phyloP scores from a whole-genome alignment of 2,888 invertebrate species.

The Athalia cordata region DNA sequence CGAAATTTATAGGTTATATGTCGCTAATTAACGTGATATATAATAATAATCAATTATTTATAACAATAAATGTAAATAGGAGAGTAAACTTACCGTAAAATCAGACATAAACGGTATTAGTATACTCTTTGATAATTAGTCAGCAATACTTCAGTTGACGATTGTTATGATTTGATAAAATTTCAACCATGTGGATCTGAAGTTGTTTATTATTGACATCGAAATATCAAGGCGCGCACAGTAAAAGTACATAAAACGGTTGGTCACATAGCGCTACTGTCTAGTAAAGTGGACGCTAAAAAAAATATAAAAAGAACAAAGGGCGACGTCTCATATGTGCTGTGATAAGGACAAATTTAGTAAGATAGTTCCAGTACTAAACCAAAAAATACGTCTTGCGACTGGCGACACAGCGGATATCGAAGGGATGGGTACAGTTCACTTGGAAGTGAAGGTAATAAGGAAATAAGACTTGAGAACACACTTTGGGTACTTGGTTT shows the following conservation, averaged over 20 bases:
- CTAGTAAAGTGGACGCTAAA: constrained; percentile 17
- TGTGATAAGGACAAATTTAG: not conserved
- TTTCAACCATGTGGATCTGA: constrained; percentile 2
- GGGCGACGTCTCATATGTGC: constrained; percentile 47
- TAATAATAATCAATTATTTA: constrained; percentile 17
- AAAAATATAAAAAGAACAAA: constrained; percentile 11
- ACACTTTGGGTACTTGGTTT: too few relatives aligned
- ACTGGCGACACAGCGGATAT: constrained; percentile 45
- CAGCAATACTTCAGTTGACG: too few relatives aligned
- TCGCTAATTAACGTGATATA: constrained; percentile 1
- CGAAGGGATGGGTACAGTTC: constrained; percentile 39
- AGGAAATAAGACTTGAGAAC: too few relatives aligned
- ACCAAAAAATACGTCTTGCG: constrained; percentile 44
- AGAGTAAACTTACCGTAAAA: constrained; percentile 10
- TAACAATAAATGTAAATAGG: constrained; percentile 1
- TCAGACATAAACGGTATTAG: not conserved
- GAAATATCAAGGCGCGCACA: constrained; percentile 10
- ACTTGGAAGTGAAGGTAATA: constrained; percentile 17
- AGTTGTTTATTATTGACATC: constrained; percentile 12
- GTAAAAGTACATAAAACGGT: constrained; percentile 4
- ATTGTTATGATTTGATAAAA: too few relatives aligned
- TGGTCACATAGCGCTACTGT: constrained; percentile 8
- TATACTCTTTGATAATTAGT: too few relatives aligned
- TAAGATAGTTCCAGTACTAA: constrained; percentile 8
- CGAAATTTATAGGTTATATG: constrained; percentile 17